phyloP scores from a whole-genome alignment of 2,888 invertebrate genomes.

The Tinea trinotella region DNA sequence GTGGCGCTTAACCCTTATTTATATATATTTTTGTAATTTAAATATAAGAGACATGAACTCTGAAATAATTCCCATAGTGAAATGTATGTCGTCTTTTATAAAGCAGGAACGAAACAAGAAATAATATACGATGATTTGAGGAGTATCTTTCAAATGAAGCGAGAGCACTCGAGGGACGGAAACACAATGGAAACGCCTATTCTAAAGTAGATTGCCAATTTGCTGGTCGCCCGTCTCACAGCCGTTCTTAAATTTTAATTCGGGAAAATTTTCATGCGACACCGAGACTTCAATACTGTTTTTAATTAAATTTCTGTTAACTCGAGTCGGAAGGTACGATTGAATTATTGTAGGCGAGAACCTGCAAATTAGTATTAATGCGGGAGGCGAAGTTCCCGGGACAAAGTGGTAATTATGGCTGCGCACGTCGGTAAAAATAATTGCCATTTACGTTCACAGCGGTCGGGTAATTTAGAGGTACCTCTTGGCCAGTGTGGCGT shows the following conservation, averaged over 20 bases:
- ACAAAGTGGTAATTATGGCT: constrained; percentile 25
- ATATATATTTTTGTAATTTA: constrained; percentile 12
- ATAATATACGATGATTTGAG: constrained; percentile 16
- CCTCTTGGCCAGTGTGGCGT: constrained; percentile 8
- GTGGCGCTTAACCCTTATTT: constrained; percentile 19
- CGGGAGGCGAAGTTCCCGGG: constrained; percentile 21
- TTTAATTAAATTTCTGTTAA: constrained; percentile 32
- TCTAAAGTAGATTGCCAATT: constrained; percentile 17
- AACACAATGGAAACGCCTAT: constrained; percentile 10
- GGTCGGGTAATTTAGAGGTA: constrained; percentile 9
- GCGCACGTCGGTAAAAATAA: constrained; percentile 25
- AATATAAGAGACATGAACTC: constrained; percentile 12
- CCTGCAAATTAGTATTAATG: constrained; percentile 37
- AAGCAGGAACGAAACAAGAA: constrained; percentile 13
- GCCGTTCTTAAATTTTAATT: constrained; percentile 19
- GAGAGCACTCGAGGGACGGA: constrained; percentile 11
- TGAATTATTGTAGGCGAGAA: constrained; percentile 44
- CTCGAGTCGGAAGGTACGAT: constrained; percentile 37
- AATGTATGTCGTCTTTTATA: constrained; percentile 16
- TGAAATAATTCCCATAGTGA: constrained; percentile 1
- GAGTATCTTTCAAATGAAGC: constrained; percentile 16
- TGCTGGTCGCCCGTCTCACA: constrained; percentile 14
- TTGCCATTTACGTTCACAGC: constrained; percentile 20
- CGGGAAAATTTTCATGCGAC: constrained; percentile 20
- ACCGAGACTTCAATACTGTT: constrained; percentile 22